Percentiles rank a stretch among this genome's conserved stretches.
phyloP scores from a whole-genome alignment of 2,888 invertebrate species.

The Drosophila parthenogenetica region DNA sequence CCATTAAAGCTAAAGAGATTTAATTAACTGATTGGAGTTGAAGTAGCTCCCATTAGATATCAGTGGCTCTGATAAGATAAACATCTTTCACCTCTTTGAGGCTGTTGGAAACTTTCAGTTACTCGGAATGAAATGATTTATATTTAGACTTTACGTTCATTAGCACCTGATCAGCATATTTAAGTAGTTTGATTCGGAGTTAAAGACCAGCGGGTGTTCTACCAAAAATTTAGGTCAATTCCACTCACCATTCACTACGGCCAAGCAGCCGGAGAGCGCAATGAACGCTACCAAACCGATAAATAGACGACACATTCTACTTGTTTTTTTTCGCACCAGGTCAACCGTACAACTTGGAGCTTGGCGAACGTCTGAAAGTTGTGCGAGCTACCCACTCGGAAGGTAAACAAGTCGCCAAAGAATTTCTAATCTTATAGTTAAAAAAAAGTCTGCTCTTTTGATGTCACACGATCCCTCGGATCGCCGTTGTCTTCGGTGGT shows the following conservation, averaged over 20 bases:
- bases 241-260: constrained; percentile 63
- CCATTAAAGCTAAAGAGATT: constrained; percentile 7
- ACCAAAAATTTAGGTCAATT: constrained; percentile 34
- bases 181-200: constrained; percentile 17
- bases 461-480: constrained; percentile 29
- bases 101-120: not conserved
- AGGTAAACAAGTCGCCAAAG: constrained; percentile 44
- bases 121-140: constrained; percentile 5
- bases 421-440: constrained; percentile 55
- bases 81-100: constrained; percentile 8
- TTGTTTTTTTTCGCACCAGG: constrained; percentile 3
- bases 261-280: constrained; percentile 40
- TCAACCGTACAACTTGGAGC: constrained; percentile 54
- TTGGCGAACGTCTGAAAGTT: constrained; percentile 54
- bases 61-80: constrained; percentile 40
- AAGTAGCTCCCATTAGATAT: constrained; percentile 9
- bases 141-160: constrained; percentile 13
- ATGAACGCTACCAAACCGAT: constrained; percentile 49
- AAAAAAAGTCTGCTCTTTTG: not conserved
- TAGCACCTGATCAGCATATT: constrained; percentile 43
- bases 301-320: constrained; percentile 55
- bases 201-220: constrained; percentile 32
- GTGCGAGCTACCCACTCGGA: constrained; percentile 7
- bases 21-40: constrained; percentile 25
- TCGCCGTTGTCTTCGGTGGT: constrained; percentile 13